Conservation (phyloP, 2,888 invertebrate species). For the Quadroppia sp. region DNA sequence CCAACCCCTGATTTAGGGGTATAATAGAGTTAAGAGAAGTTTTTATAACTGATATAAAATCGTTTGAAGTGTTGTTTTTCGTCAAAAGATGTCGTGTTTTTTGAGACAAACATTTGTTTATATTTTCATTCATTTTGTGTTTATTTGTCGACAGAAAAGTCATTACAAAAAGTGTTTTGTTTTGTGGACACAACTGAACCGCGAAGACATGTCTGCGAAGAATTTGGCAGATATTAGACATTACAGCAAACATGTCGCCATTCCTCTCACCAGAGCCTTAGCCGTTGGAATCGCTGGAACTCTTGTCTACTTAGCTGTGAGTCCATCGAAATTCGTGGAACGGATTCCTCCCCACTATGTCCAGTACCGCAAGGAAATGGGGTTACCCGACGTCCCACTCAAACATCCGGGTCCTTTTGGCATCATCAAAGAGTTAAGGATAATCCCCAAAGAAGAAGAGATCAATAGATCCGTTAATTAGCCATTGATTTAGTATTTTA, state of each 20-base stretch:
- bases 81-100: too few relatives aligned
- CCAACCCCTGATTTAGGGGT: too few relatives aligned
- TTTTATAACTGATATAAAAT: too few relatives aligned
- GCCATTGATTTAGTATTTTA: too few relatives aligned
- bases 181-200: not conserved
- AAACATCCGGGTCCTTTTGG: not conserved
- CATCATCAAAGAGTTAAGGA: not conserved
- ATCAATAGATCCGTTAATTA: not conserved
- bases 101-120: too few relatives aligned
- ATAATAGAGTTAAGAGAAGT: too few relatives aligned
- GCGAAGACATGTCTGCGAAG: not conserved
- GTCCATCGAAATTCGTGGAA: not conserved
- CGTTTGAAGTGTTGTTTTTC: too few relatives aligned
- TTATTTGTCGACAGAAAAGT: too few relatives aligned
- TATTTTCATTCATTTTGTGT: too few relatives aligned
- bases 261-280: not conserved
- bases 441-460: not conserved
- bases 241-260: not conserved
- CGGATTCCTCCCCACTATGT: conserved; percentile 3
- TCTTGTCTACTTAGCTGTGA: not conserved
- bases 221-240: not conserved
- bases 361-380: not conserved
- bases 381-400: not conserved
- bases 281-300: not conserved
- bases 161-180: too few relatives aligned